Base-by-base conservation (phyloP, 2,113 vertebrate genomes). In the Pongo pygmaeus region DNA sequence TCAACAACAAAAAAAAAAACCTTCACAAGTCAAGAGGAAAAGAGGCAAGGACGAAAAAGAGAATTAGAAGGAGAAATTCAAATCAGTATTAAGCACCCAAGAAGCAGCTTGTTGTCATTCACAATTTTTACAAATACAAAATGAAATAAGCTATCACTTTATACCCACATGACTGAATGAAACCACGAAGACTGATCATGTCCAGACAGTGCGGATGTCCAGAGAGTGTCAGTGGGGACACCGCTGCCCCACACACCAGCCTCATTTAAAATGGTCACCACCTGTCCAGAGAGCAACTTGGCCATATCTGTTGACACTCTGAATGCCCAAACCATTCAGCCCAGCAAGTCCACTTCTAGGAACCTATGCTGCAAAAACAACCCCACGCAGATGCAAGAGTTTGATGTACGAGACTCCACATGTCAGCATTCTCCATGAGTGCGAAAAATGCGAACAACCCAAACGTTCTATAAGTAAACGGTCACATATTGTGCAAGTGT, bases 51-150 rank as follows among this genome's bases (percentile, higher is more conserved):
- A 61, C 7, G 69, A 9, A 64, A 78, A 43, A 75, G 70, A 43
- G 61, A 69, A n/a, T 3, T 23, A 69, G 59, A 91, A 59, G 27
- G 27, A 79, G 83, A 84, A 74, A 93, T 59, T 52, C 18, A 30
- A 64, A 93, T 25, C 32, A 59, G 9, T n/a, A 46, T 4, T 57
- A 84, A 75, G 46, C 8, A 50, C 40, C 16, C 0, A 4, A 35
- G 23, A 74, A 59, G 32, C 12, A 57, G 70, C 83, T 67, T 93
- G 9, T 14, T 61, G 13, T 81, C 55, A 70, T 61, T 84, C 20
- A 20, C 40, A 20, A 67, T n/a, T 75, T 95, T 85, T 35, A 57
- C 40, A 72, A 92, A 40, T 22, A 35, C 83, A 87, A 70, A 81
- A 25, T 64, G 84, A 81, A 61, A 95, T 40, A 70, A 55, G 13